These are phyloP conservation scores for Cavia porcellus DNA, from an alignment of 2,113 vertebrate genomes.

Conservation along the genomic window DNA sequence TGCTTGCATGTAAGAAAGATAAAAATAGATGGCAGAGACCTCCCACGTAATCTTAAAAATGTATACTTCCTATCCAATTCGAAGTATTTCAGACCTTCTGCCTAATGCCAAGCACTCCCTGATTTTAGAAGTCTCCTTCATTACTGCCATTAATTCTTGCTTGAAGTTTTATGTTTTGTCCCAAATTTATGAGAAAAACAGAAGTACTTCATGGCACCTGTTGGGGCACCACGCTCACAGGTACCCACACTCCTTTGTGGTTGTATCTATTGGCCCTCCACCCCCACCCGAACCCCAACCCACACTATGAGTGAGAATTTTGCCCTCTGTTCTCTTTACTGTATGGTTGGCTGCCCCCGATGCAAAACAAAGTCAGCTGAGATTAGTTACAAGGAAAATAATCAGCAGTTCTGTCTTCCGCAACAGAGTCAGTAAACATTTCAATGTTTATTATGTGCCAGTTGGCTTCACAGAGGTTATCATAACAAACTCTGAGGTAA, in stretches of 20 bases:
- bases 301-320: not conserved
- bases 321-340: not conserved
- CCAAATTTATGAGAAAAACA: not conserved
- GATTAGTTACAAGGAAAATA: slow-evolving; percentile 45
- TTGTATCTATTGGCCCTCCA: not conserved
- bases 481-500: slow-evolving; percentile 68
- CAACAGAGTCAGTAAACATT: slow-evolving; percentile 61
- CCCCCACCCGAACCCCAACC: not conserved
- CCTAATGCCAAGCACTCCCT: not conserved
- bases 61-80: not conserved
- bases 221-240: not conserved
- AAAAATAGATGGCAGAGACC: slow-evolving; percentile 6
- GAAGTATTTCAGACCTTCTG: not conserved
- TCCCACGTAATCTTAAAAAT: not conserved
- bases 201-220: not conserved
- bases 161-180: not conserved
- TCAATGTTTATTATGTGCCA: slow-evolving; percentile 39
- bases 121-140: not conserved
- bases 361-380: slow-evolving; percentile 54
- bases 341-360: slow-evolving; percentile 12
- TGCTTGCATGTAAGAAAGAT: slow-evolving; percentile 22
- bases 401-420: slow-evolving; percentile 17
- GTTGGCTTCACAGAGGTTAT: slow-evolving; percentile 74
- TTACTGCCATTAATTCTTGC: not conserved
- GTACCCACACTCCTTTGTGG: not conserved